A percentile compares a stretch with the other conserved stretches of the same genome.
These are phyloP conservation scores for Drosophila kepulauana DNA, from an alignment of 1,140 invertebrate genomes.

Conservation along the genomic window DNA sequence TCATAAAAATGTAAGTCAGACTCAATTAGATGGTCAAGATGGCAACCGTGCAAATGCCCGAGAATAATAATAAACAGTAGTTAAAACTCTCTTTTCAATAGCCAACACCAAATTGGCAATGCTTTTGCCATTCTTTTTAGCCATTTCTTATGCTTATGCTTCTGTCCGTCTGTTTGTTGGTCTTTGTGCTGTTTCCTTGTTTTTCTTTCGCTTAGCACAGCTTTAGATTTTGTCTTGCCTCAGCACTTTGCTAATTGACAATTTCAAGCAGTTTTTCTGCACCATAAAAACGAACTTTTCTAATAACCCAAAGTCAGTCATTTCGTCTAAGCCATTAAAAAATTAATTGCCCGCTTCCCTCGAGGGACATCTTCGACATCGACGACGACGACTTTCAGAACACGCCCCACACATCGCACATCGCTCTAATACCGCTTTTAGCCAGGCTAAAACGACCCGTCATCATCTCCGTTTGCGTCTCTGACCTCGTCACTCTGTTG, in stretches of 20 bases:
- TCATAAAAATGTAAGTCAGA: constrained; percentile 75
- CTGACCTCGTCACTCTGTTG: not conserved
- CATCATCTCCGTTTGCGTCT: constrained; percentile 1
- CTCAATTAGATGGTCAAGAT: constrained; percentile 64
- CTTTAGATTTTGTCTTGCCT: constrained; percentile 7
- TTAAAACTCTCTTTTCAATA: constrained; percentile 35
- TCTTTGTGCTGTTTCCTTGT: not conserved
- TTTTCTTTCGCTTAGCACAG: not conserved
- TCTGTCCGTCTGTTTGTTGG: not conserved
- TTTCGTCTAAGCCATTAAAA: constrained; percentile 81
- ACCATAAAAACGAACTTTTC: constrained; percentile 57
- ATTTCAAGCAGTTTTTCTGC: constrained; percentile 61
- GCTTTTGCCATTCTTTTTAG: constrained; percentile 25
- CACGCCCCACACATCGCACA: constrained; percentile 77
- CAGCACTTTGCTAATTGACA: constrained; percentile 80
- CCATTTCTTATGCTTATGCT: not conserved
- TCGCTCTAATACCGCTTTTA: constrained; percentile 74
- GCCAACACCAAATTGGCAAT: constrained; percentile 51
- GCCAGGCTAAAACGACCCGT: constrained; percentile 59
- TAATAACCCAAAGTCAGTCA: constrained; percentile 77
- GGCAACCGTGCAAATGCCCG: constrained; percentile 6
- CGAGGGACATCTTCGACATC: constrained; percentile 34
- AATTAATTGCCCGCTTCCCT: constrained; percentile 77
- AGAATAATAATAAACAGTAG: constrained; percentile 12
- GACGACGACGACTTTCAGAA: not conserved